phyloP scores from a whole-genome alignment of 1,140 invertebrate genomes.

The Drosophila baimaii region DNA sequence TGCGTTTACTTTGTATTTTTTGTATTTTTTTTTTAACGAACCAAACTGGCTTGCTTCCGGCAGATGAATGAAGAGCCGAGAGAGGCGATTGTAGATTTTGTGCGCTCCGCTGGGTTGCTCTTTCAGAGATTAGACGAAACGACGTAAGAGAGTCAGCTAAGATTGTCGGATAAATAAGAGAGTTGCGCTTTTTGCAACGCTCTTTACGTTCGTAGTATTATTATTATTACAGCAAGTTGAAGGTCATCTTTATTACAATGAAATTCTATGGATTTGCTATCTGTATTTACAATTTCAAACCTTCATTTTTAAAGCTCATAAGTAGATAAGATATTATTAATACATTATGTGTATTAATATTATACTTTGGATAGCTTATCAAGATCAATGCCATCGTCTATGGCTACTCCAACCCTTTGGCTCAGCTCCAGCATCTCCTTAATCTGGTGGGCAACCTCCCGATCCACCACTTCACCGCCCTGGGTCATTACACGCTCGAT shows the following conservation, averaged over 20 bases:
- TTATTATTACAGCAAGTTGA: not conserved
- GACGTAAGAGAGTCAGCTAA: not conserved
- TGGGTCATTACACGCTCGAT: conserved; percentile 9
- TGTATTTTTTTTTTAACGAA: not conserved
- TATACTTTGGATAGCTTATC: not conserved
- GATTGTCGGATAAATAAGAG: conserved; percentile 7
- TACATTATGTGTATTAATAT: not conserved
- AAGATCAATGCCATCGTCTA: conserved; percentile 65
- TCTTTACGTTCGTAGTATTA: not conserved
- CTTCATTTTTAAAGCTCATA: not conserved
- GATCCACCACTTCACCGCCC: conserved; percentile 67
- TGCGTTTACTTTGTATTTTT: not conserved
- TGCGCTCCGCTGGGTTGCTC: not conserved
- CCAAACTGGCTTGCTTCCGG: conserved; percentile 9
- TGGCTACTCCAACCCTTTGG: conserved; percentile 41
- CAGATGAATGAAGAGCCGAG: conserved; percentile 17
- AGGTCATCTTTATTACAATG: not conserved
- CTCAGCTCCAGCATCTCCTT: conserved; percentile 70
- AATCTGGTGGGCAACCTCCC: conserved; percentile 69
- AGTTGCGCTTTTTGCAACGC: not conserved
- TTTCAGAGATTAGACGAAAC: conserved; percentile 2
- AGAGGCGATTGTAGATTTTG: not conserved
- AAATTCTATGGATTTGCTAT: not conserved
- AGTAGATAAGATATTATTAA: too few species aligned
- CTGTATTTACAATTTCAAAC: not conserved